Evolutionary conservation across 2,888 invertebrate genomes (phyloP), one percentile per base, ranked within the genome.

Genomic region (Tyria jacobaeae): DNA sequence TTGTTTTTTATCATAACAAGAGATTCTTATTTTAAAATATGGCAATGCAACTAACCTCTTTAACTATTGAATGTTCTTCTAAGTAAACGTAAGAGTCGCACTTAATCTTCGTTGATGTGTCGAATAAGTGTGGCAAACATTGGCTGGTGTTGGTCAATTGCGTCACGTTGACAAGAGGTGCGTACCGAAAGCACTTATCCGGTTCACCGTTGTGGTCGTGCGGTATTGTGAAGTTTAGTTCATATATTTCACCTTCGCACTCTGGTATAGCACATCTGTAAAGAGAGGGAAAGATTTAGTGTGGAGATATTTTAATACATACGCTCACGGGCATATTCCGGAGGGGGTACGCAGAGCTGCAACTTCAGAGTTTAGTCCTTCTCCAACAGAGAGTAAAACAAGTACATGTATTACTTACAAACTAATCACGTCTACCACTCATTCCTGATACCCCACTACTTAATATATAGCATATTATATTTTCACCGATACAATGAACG

Each of bases 1-100:
- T 3, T 31, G 4, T 31, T 31, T 31, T 31, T 31, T 31, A 31
- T 6, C 27, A 2, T 31, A 31, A n/a, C n/a, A n/a, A n/a, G n/a
- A n/a, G n/a, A n/a, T 31, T 6, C 27, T 31, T 31, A 31, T 31
- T 31, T 49, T 2, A n/a, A 27, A 21, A 48, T 55, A 15, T 14
- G 14, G 12, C 6, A 39, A 35, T 21, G 34, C 12, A 64, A 80
- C 74, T 76, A 77, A 93, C 93, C 86, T 93, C 93, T 74, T 92
- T 91, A 2, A 93, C 93, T 57, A 94, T 92, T 47, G 93, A 93
- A 75, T 93, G 91, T 5, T 88, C 84, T 67, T 94, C 92, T 58
- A 89, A 80, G 69, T 93, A 94, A 4, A 91, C 86, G 41, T 83
- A 93, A 0, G 88, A 82, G 31, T 91, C 89, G 62, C 93, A 94